A percentile compares a stretch with the other conserved stretches of the same genome.
These are phyloP conservation scores for Brachyhypopomus occidentalis DNA, from an alignment of 2,113 vertebrate species.

Conservation along the genomic window DNA sequence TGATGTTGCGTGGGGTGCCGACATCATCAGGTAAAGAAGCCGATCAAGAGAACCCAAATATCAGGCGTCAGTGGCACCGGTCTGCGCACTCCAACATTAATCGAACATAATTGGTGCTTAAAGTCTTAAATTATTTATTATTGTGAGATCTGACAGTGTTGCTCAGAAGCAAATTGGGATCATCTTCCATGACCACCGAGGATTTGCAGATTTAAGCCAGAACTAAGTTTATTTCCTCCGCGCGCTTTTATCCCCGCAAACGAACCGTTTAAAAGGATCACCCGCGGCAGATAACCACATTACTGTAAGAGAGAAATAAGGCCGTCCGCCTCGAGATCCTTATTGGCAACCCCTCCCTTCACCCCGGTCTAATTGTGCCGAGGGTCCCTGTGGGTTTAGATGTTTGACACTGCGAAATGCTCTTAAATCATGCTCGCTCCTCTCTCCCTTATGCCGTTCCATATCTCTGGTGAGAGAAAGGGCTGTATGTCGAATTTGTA, in stretches of 20 bases:
- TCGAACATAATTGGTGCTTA: constrained; percentile 79
- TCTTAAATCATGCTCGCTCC: constrained; percentile 77
- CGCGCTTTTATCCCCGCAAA: constrained; percentile 82
- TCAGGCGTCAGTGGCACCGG: constrained; percentile 62
- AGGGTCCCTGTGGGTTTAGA: constrained; percentile 80
- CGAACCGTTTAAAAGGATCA: constrained; percentile 83
- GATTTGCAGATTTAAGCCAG: constrained; percentile 82
- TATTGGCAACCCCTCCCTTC: constrained; percentile 64
- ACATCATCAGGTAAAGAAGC: constrained; percentile 64
- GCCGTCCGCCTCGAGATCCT: constrained; percentile 77
- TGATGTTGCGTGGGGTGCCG: constrained; percentile 33
- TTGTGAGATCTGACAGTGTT: constrained; percentile 80
- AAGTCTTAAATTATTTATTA: constrained; percentile 83
- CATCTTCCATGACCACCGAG: constrained; percentile 84
- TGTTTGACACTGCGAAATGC: constrained; percentile 81
- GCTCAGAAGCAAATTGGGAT: constrained; percentile 83
- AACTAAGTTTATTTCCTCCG: constrained; percentile 82
- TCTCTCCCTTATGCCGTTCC: constrained; percentile 68
- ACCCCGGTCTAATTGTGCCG: constrained; percentile 77
- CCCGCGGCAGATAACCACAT: constrained; percentile 80
- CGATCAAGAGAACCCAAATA: constrained; percentile 65
- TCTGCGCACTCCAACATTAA: constrained; percentile 76
- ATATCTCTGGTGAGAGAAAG: constrained; percentile 77
- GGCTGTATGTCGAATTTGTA: constrained; percentile 81
- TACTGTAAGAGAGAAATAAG: constrained; percentile 77